phyloP scores from a whole-genome alignment of 1,140 invertebrate species.

The Heliconius eleuchia region DNA sequence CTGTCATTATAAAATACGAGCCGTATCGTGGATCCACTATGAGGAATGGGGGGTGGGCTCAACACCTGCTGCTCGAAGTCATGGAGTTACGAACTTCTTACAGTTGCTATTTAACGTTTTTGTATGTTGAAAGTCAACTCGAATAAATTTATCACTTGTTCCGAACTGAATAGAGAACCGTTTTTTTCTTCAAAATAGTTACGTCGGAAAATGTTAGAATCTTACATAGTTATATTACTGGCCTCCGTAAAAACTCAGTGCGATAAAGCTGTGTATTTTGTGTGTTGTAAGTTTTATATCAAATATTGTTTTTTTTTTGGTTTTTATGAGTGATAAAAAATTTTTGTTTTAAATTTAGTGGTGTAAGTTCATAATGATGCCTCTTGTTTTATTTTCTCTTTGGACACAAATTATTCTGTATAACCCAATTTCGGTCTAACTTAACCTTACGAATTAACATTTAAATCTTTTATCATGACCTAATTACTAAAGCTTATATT shows the following conservation, averaged over 20 bases:
- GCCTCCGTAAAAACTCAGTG: constrained; percentile 27
- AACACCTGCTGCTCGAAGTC: constrained; percentile 60
- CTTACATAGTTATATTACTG: constrained; percentile 40
- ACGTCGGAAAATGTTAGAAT: constrained; percentile 36
- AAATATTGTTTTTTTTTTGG: neutral
- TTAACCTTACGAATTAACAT: too few species aligned
- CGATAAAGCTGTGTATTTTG: neutral
- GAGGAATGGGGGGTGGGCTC: constrained; percentile 65
- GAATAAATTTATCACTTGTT: constrained; percentile 53
- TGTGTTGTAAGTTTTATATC: neutral
- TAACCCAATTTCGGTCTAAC: too few species aligned
- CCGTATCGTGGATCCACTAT: constrained; percentile 70
- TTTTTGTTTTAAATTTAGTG: neutral
- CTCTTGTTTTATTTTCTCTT: too few species aligned
- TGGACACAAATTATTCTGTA: too few species aligned
- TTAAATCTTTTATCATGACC: too few species aligned
- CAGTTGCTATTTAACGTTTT: constrained; percentile 46
- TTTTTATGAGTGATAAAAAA: too few species aligned
- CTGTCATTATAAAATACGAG: constrained; percentile 76
- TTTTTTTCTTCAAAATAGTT: constrained; percentile 42
- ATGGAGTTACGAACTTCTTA: constrained; percentile 38
- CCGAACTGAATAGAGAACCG: constrained; percentile 37
- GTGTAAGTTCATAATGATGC: neutral
- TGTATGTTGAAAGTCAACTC: constrained; percentile 51
- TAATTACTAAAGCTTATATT: too few species aligned